These are phyloP conservation scores for Teleogryllus occipitalis DNA, from an alignment of 1,140 invertebrate genomes.

Conservation along the genomic window DNA sequence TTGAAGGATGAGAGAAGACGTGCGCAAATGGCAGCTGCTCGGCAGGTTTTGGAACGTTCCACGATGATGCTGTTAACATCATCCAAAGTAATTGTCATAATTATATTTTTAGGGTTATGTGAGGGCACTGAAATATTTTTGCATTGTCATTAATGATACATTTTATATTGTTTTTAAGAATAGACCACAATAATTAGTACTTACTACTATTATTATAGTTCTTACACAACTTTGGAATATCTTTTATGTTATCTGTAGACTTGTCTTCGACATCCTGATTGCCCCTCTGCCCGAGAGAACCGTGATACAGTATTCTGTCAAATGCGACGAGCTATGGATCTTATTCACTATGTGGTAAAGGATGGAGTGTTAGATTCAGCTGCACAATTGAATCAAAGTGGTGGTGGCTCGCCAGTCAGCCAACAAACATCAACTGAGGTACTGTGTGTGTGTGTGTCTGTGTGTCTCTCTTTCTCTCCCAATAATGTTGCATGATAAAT, in stretches of 20 bases:
- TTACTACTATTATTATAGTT: too few species aligned
- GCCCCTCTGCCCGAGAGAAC: slow-evolving; percentile 84
- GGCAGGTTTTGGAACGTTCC: slow-evolving; percentile 91
- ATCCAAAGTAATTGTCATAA: slow-evolving; percentile 62
- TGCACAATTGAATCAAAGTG: slow-evolving; percentile 30
- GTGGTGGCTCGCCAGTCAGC: slow-evolving; percentile 22
- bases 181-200: too few species aligned
- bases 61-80: slow-evolving; percentile 96
- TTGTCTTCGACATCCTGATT: slow-evolving; percentile 90
- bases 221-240: too few species aligned
- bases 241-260: slow-evolving; percentile 46
- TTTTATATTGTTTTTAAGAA: too few species aligned
- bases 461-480: not conserved
- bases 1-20: slow-evolving; percentile 89
- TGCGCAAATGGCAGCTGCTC: slow-evolving; percentile 90
- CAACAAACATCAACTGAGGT: slow-evolving; percentile 30
- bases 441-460: slow-evolving; percentile 21
- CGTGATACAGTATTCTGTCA: slow-evolving; percentile 95
- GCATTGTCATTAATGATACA: not conserved
- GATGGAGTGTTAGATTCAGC: slow-evolving; percentile 72
- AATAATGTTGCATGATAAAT: not conserved
- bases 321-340: slow-evolving; percentile 93
- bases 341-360: slow-evolving; percentile 95
- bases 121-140: too few species aligned
- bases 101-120: not conserved